Evolutionary conservation across 2,797 vertebrate species (phyloP), one percentile per base, ranked within the genome.

Genomic region (Chromis chromis): DNA sequence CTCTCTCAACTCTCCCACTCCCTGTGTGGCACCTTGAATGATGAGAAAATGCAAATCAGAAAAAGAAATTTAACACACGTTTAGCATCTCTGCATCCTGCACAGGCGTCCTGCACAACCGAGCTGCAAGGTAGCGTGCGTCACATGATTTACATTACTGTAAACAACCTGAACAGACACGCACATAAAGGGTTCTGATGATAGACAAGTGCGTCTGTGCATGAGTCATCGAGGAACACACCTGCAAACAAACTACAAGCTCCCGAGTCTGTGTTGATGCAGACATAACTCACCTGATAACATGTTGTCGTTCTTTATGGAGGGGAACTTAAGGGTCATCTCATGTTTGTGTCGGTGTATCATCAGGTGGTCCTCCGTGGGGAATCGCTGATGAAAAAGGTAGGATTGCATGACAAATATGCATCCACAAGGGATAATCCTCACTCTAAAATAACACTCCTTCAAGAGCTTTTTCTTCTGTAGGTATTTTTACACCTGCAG

Each of bases 291-390:
- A 99, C 98, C 98, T 96, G 98, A 98, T 94, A 99, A 92, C 96
- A 99, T 96, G 94, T 95, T 99, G 95, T 99, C 98, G 77, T 96
- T 97, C 95, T 99, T 99, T 96, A 99, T 98, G 90, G 97, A 97
- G 83, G 98, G 96, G 91, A 99, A 99, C 94, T 99, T 99, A 89
- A 99, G 96, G 92, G 97, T 99, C 98, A 99, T 99, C 95, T 99
- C 98, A 94, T 99, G 98, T 93, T 99, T 99, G 95, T 99, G 98
- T 92, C 98, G 96, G 90, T 99, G 98, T 94, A 99, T 99, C 97
- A 99, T 99, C 93, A 99, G 95, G 92, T 99, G 98, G 94, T 99
- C 98, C 92, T 99, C 98, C 24, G 98, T 98, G 79, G 97, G 98
- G 92, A 99, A 99, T 87, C 97, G 96, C 98, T 99, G 94, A 91